Base-by-base conservation (phyloP, 2,113 vertebrate genomes). In the Peromyscus maniculatus region DNA sequence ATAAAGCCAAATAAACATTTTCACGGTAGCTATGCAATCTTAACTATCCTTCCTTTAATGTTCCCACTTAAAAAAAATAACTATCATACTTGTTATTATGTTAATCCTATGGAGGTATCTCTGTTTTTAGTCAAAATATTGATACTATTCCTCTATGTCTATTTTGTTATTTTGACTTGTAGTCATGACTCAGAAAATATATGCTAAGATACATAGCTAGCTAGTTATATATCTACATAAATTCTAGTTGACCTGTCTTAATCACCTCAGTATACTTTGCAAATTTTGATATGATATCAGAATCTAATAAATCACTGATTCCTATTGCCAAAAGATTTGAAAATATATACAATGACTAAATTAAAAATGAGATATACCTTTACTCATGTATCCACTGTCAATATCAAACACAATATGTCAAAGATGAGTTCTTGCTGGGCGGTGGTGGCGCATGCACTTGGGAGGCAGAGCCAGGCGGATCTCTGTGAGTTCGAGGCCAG, bases 1-100 rank as follows among this genome's bases (percentile, higher is more conserved):
- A 93, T 95, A 97, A 95, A 94, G 36, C 10, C 89, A 96, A 95
- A 93, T 91, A 92, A 95, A 91, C 31, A 87, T 22, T 89, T 83
- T 28, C 43, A 87, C 0, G 28, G 31, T 43, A 95, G 87, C 62
- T 52, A 96, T 89, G n/a, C 12, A 69, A 36, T 71, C 22, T 78
- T 77, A 86, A 77, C 95, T 88, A 33, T 62, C 57, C 0, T 33
- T 5, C 39, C 39, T 72, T 69, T 12, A 55, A 55, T 78, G 4
- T 79, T 74, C 28, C 3, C 22, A 92, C 13, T 52, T 88, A 77
- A 62, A 77, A 46, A 72, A 69, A 66, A n/a, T 36, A 72, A 16
- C n/a, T 1, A 2, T 87, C 62, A 92, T 17, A 62, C 62, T 83
- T 21, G 72, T 93, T 49, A 72, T 13, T 72, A 7, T 57, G 28